phyloP scores from a whole-genome alignment of 2,113 vertebrate species.

The Protobothrops flavoviridis region DNA sequence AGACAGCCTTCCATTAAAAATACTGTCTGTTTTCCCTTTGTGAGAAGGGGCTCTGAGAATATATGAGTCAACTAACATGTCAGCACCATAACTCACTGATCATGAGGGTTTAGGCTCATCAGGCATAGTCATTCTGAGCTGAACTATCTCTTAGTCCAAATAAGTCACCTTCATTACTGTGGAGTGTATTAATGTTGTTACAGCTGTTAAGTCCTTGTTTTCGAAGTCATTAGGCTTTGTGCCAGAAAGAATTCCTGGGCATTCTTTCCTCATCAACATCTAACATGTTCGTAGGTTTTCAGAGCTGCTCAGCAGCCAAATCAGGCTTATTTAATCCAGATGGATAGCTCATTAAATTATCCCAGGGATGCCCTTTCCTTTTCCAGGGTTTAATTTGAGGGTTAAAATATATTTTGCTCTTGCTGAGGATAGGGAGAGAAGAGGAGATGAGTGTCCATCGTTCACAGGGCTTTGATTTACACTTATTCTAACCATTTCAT shows the following conservation, averaged over 20 bases:
- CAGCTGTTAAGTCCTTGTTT: slow-evolving; percentile 20
- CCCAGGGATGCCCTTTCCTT: neutral
- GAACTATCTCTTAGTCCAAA: neutral
- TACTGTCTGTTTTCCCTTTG: neutral
- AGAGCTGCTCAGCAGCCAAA: neutral
- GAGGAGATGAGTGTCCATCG: neutral
- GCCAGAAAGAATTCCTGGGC: slow-evolving; percentile 13
- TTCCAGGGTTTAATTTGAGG: neutral
- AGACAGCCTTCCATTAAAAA: neutral
- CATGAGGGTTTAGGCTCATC: slow-evolving; percentile 6
- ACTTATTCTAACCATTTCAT: neutral
- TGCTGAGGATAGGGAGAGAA: neutral
- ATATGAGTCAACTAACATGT: neutral
- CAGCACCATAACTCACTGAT: rapidly evolving
- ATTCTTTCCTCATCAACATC: slow-evolving; percentile 4
- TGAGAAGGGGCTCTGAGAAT: neutral
- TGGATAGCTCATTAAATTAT: slow-evolving; percentile 15
- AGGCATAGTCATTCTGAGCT: neutral
- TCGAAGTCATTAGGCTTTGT: slow-evolving; percentile 9
- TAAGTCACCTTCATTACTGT: slow-evolving; percentile 21
- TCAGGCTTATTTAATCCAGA: slow-evolving; percentile 17
- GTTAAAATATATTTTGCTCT: slow-evolving; percentile 13
- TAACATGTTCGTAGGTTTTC: neutral
- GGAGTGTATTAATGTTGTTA: slow-evolving; percentile 25
- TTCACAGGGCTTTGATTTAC: neutral